Evolutionary conservation across 2,797 vertebrate genomes (phyloP).

Genomic region (Pipistrellus kuhlii): DNA sequence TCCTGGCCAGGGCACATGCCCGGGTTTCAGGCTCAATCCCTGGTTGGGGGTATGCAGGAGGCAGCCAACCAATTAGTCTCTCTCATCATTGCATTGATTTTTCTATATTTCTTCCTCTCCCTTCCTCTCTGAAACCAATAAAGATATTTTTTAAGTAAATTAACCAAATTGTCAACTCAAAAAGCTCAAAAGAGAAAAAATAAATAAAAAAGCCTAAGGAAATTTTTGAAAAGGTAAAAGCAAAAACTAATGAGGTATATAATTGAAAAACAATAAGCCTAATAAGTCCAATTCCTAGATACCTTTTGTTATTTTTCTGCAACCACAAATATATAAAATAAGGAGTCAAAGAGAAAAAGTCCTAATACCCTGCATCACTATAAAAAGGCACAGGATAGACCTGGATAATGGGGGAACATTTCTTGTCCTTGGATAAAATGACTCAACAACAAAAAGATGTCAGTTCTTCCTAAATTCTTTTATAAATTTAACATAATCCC

Average conservation of each 20-base stretch:
- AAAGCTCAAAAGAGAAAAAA: slow-evolving; percentile 5
- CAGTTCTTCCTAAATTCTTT: neutral
- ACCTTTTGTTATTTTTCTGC: neutral
- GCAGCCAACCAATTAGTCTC: neutral
- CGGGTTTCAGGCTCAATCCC: neutral
- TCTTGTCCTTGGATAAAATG: neutral
- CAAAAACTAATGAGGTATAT: neutral
- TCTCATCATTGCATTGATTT: neutral
- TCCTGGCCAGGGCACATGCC: neutral
- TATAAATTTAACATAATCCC: slow-evolving; percentile 18
- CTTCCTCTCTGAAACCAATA: neutral
- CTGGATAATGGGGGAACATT: neutral
- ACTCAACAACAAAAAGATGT: slow-evolving; percentile 3
- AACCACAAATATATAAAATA: neutral
- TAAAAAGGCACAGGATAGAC: neutral
- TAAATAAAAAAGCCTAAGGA: neutral
- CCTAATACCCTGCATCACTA: neutral
- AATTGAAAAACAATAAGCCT: slow-evolving; percentile 23
- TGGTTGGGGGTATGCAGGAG: neutral
- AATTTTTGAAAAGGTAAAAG: neutral
- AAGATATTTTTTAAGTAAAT: neutral
- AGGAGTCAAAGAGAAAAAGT: neutral
- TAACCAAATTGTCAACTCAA: neutral
- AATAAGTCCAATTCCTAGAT: neutral
- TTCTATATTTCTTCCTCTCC: neutral